Conservation (phyloP, 2,113 vertebrate species). For the Malurus cyaneus region DNA sequence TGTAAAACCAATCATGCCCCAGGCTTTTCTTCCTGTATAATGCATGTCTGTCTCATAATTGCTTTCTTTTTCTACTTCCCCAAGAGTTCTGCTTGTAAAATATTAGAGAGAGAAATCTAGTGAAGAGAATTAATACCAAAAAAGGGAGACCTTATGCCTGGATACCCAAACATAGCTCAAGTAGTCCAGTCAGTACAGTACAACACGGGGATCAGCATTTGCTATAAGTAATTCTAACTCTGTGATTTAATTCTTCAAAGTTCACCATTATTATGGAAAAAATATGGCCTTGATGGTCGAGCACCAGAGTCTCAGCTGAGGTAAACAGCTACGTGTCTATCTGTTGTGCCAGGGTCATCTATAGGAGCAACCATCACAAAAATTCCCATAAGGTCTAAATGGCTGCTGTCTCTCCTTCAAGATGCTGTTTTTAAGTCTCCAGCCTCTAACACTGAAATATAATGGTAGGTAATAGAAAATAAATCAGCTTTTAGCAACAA, state of each 20-base stretch:
- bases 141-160: neutral
- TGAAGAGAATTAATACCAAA: neutral
- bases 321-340: fast-evolving
- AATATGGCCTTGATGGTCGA: neutral
- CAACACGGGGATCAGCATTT: neutral
- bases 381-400: neutral
- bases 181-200: neutral
- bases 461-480: neutral
- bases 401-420: neutral
- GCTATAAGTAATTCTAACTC: neutral
- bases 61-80: neutral
- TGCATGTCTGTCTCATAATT: neutral
- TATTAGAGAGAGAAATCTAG: neutral
- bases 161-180: neutral
- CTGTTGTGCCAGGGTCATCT: neutral
- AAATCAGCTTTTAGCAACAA: neutral
- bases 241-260: neutral
- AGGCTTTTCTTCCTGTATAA: neutral
- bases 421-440: neutral
- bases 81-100: neutral
- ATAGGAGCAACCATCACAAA: neutral
- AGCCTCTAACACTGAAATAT: neutral
- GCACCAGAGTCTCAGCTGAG: neutral
- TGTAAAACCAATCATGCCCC: neutral
- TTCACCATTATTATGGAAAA: neutral